phyloP scores from a whole-genome alignment of 2,113 vertebrate genomes.

The Rhynchomys soricoides region DNA sequence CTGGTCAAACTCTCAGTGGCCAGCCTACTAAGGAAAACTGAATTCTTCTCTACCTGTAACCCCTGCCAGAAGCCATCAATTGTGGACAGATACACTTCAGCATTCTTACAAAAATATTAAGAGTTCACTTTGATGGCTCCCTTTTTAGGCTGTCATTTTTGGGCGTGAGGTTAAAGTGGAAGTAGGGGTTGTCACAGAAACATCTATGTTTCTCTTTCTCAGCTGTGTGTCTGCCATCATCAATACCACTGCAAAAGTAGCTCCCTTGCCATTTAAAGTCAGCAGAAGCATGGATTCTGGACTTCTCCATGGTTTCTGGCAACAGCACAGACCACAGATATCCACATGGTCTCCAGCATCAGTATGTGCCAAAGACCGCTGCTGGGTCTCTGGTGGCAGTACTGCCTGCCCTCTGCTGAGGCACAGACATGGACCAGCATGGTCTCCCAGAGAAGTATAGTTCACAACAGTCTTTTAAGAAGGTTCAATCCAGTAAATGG shows the following conservation, averaged over 20 bases:
- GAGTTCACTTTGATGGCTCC: neutral
- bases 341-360: neutral
- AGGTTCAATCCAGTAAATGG: neutral
- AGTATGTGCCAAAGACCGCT: neutral
- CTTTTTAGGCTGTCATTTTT: neutral
- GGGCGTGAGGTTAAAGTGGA: neutral
- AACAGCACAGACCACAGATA: neutral
- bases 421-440: neutral
- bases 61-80: neutral
- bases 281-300: neutral
- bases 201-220: neutral
- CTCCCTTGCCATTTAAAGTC: neutral
- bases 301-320: neutral
- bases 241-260: neutral
- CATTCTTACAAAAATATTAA: neutral
- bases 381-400: neutral
- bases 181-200: neutral
- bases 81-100: neutral
- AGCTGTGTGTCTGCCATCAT: neutral
- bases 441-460: neutral
- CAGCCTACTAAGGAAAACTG: neutral
- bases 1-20: neutral
- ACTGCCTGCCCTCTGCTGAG: neutral
- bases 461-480: neutral
- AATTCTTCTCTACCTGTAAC: neutral